Evolutionary conservation across 2,888 invertebrate genomes (phyloP).

Genomic region (Euplagia quadripunctaria): DNA sequence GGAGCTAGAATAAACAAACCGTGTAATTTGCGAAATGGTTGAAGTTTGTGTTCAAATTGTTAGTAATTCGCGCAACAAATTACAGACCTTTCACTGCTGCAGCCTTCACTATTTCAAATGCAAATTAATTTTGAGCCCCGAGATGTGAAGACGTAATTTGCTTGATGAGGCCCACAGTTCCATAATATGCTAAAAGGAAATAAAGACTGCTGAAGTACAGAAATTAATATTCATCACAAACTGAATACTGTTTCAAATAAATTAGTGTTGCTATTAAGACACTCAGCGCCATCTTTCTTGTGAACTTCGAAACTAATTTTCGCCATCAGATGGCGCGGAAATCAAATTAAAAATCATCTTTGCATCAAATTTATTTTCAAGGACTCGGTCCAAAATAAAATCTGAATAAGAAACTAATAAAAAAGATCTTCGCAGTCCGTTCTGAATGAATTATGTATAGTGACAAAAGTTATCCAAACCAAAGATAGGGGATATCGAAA

Average conservation of each 20-base stretch:
- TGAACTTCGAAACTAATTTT: slow-evolving; percentile 20
- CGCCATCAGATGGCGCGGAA: slow-evolving; percentile 55
- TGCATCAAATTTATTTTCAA: slow-evolving; percentile 31
- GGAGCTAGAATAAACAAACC: slow-evolving; percentile 19
- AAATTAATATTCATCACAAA: slow-evolving; percentile 60
- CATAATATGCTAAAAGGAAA: slow-evolving; percentile 56
- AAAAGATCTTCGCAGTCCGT: slow-evolving; percentile 53
- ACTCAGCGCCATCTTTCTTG: slow-evolving; percentile 55
- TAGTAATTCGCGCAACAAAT: slow-evolving; percentile 46
- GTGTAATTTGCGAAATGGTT: slow-evolving; percentile 34
- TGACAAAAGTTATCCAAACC: slow-evolving; percentile 62
- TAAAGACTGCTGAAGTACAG: slow-evolving; percentile 52
- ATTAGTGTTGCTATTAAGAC: slow-evolving; percentile 24
- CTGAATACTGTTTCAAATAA: slow-evolving; percentile 35
- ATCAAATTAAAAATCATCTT: slow-evolving; percentile 29
- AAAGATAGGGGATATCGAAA: slow-evolving; percentile 57
- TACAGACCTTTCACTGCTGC: slow-evolving; percentile 56
- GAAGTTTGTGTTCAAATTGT: slow-evolving; percentile 41
- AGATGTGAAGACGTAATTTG: slow-evolving; percentile 65
- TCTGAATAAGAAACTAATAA: slow-evolving; percentile 56
- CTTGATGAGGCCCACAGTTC: slow-evolving; percentile 59
- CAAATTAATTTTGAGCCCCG: slow-evolving; percentile 61
- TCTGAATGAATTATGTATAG: slow-evolving; percentile 65
- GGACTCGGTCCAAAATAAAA: slow-evolving; percentile 34
- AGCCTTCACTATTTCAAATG: slow-evolving; percentile 65